A percentile compares a stretch with the other conserved stretches of the same genome.
Conservation (phyloP, 2,113 vertebrate species). For the Craseonycteris thonglongyai region DNA sequence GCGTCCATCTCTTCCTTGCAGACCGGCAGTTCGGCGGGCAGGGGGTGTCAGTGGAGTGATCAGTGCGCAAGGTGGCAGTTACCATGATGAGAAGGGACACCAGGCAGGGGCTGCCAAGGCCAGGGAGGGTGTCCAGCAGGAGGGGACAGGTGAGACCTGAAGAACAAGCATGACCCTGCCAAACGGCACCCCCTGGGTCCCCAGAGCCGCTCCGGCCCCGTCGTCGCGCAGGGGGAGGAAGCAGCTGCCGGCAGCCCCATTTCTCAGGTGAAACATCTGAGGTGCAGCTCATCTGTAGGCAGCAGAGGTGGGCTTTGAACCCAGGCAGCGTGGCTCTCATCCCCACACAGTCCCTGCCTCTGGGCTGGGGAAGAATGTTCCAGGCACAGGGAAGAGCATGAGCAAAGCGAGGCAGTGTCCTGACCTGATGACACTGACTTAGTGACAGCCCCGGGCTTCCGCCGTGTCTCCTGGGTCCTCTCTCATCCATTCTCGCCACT, state of each 20-base stretch:
- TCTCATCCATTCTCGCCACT: not conserved
- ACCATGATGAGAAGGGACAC: not conserved
- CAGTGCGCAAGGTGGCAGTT: rapidly evolving
- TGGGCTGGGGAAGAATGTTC: not conserved
- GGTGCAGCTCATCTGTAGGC: not conserved
- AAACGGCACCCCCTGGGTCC: not conserved
- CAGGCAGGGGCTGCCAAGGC: rapidly evolving
- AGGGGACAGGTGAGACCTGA: not conserved
- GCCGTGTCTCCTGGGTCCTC: not conserved
- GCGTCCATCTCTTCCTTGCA: not conserved
- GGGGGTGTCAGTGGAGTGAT: rapidly evolving
- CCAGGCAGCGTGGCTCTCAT: not conserved
- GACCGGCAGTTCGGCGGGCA: not conserved
- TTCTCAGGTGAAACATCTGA: not conserved
- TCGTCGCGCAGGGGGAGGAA: rapidly evolving
- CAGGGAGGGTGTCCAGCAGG: not conserved
- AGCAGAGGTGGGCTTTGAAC: not conserved
- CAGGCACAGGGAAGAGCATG: not conserved
- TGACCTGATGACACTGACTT: not conserved
- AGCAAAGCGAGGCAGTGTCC: not conserved
- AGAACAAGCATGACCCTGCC: not conserved
- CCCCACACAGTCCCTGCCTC: not conserved
- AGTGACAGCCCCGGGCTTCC: not conserved
- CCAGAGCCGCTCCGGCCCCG: not conserved
- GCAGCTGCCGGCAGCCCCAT: not conserved